A percentile compares a stretch with the other conserved stretches of the same genome.
phyloP scores from a whole-genome alignment of 2,797 vertebrate genomes.

The Urophycis tenuis region DNA sequence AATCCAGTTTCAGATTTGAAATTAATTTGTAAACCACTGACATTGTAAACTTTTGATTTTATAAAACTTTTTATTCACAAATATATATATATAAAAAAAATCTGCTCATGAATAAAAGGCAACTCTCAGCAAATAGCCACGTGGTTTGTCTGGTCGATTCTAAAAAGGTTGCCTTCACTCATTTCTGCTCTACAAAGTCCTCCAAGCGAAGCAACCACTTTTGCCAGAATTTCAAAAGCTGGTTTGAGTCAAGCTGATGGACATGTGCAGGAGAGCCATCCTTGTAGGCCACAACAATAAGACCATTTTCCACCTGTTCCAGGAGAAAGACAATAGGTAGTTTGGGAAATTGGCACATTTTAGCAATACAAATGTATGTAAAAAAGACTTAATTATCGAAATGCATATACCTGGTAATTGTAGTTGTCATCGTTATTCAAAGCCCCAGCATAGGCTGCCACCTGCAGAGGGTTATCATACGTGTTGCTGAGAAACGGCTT shows the following conservation, averaged over 20 bases:
- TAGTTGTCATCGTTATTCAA: slow-evolving; percentile 87
- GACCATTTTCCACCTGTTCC: slow-evolving; percentile 79
- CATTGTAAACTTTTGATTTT: neutral
- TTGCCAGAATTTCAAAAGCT: slow-evolving; percentile 81
- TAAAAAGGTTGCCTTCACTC: slow-evolving; percentile 19
- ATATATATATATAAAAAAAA: neutral
- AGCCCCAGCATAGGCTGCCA: slow-evolving; percentile 90
- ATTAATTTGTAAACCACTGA: neutral
- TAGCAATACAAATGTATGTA: too few relatives aligned
- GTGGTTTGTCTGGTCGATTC: neutral
- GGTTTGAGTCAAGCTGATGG: slow-evolving; percentile 74
- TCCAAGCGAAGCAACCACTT: slow-evolving; percentile 87
- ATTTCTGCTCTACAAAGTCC: slow-evolving; percentile 71
- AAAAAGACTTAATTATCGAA: too few relatives aligned
- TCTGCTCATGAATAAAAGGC: slow-evolving; percentile 1
- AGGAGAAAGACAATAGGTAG: slow-evolving; percentile 9
- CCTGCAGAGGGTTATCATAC: slow-evolving; percentile 92
- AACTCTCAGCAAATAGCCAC: neutral
- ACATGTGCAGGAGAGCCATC: slow-evolving; percentile 85
- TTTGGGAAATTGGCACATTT: neutral
- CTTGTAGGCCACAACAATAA: slow-evolving; percentile 94
- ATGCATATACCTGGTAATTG: slow-evolving; percentile 77
- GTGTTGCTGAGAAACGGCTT: slow-evolving; percentile 85
- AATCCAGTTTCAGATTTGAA: neutral
- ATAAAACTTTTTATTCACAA: neutral